These are phyloP conservation scores for Theonella swinhoei DNA, from an alignment of 37 sponge, comb jelly and placozoan species.

Conservation along the genomic window DNA sequence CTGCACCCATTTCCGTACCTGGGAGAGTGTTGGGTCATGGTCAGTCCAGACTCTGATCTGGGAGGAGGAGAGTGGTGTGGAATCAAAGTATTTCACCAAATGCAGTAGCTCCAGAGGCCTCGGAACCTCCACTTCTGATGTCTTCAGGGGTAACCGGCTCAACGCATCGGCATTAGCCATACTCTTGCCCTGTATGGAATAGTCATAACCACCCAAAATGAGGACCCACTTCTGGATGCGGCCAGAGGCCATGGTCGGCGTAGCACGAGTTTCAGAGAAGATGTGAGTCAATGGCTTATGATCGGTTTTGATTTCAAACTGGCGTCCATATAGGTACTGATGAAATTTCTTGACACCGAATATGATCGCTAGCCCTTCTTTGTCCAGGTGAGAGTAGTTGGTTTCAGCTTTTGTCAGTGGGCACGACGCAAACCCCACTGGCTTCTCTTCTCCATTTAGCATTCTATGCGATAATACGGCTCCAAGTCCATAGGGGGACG, in stretches of 20 bases:
- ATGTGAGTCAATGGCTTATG: conserved; percentile 27
- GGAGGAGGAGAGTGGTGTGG: background rate
- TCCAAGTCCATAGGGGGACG: conserved; percentile 16
- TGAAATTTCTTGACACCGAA: too few species aligned
- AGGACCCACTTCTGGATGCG: too few species aligned
- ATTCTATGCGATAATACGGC: too few species aligned
- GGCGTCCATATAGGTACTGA: conserved; percentile 26
- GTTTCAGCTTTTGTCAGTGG: conserved; percentile 24
- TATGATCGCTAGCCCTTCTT: too few species aligned
- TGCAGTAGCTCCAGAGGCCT: background rate
- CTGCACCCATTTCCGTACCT: background rate
- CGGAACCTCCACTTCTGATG: background rate
- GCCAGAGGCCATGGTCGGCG: conserved; percentile 24
- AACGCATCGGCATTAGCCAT: too few species aligned
- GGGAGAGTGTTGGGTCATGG: conserved; percentile 4
- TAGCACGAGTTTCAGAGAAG: conserved; percentile 2
- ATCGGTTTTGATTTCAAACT: conserved; percentile 16
- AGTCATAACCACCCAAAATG: too few species aligned
- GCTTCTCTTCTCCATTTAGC: conserved; percentile 30
- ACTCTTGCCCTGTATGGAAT: too few species aligned
- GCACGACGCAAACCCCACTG: conserved; percentile 44
- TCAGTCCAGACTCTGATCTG: conserved; percentile 39
- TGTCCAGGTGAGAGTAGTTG: too few species aligned
- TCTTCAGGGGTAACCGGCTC: too few species aligned
- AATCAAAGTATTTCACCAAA: conserved; percentile 9